phyloP scores from a whole-genome alignment of 2,888 invertebrate species.

The Euproctis similis region DNA sequence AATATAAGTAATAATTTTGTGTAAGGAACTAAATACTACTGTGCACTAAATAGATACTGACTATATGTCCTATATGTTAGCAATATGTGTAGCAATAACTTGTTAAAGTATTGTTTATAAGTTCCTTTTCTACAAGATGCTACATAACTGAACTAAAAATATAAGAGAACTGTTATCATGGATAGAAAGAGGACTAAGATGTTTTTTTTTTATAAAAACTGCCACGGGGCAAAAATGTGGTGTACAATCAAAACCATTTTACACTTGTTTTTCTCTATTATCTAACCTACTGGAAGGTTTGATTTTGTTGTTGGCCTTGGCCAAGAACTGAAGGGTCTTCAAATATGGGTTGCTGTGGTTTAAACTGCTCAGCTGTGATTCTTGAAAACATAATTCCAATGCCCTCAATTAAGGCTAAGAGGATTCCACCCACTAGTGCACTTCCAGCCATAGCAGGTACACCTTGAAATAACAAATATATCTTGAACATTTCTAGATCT shows the following conservation, averaged over 20 bases:
- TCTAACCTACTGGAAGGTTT: constrained; percentile 47
- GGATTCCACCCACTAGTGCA: constrained; percentile 95
- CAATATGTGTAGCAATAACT: too few species aligned
- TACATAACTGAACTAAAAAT: too few species aligned
- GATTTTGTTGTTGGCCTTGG: constrained; percentile 51
- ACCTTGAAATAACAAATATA: too few species aligned
- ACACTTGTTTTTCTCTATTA: constrained; percentile 17
- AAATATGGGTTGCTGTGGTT: constrained; percentile 84
- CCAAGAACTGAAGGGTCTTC: constrained; percentile 86
- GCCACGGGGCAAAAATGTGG: constrained; percentile 15
- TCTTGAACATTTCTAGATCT: too few species aligned
- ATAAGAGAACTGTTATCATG: too few species aligned
- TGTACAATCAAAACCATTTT: constrained; percentile 27
- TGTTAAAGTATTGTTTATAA: too few species aligned
- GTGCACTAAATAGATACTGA: too few species aligned
- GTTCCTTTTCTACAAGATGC: too few species aligned
- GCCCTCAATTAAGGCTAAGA: constrained; percentile 97
- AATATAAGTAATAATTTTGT: too few species aligned
- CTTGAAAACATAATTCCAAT: constrained; percentile 95
- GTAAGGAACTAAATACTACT: too few species aligned
- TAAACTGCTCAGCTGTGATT: constrained; percentile 93
- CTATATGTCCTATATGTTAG: too few species aligned
- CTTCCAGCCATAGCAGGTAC: constrained; percentile 94
- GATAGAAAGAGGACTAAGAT: not conserved
- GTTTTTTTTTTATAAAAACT: too few species aligned